Evolutionary conservation across 2,888 invertebrate species (phyloP).

Genomic region (Nemotelus pantherinus): DNA sequence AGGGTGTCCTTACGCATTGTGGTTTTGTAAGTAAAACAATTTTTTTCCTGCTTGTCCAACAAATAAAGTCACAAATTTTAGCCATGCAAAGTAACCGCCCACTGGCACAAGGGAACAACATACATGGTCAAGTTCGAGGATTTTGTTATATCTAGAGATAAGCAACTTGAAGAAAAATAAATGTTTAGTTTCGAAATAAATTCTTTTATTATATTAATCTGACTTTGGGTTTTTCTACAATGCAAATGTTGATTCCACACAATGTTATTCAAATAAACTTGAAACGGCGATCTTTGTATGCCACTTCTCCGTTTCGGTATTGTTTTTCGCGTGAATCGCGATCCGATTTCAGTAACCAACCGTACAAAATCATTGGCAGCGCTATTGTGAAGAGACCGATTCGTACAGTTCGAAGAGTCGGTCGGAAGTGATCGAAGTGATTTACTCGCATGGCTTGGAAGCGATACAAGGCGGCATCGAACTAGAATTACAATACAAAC

Average conservation of each 20-base stretch:
- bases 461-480: constrained; percentile 81
- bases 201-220: too few species aligned
- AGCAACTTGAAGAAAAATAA: constrained; percentile 88
- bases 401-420: constrained; percentile 69
- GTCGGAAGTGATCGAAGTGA: constrained; percentile 73
- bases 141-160: constrained; percentile 88
- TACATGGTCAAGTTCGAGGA: constrained; percentile 99
- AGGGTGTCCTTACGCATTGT: constrained; percentile 91
- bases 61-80: constrained; percentile 66
- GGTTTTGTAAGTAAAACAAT: constrained; percentile 87
- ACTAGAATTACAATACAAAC: constrained; percentile 68
- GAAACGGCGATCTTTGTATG: constrained; percentile 77
- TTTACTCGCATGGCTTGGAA: constrained; percentile 77
- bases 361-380: constrained; percentile 68
- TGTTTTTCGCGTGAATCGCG: constrained; percentile 68
- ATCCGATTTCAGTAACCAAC: constrained; percentile 67
- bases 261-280: constrained; percentile 71
- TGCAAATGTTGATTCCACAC: not conserved
- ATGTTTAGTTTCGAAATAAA: constrained; percentile 25
- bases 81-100: constrained; percentile 97
- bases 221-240: too few species aligned
- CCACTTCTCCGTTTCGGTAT: constrained; percentile 76
- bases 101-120: constrained; percentile 99
- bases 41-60: not conserved
- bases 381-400: constrained; percentile 67